Percentiles rank a stretch among this genome's conserved stretches.
Conservation (phyloP, 2,888 invertebrate genomes). For the Amblyteles armatorius region DNA sequence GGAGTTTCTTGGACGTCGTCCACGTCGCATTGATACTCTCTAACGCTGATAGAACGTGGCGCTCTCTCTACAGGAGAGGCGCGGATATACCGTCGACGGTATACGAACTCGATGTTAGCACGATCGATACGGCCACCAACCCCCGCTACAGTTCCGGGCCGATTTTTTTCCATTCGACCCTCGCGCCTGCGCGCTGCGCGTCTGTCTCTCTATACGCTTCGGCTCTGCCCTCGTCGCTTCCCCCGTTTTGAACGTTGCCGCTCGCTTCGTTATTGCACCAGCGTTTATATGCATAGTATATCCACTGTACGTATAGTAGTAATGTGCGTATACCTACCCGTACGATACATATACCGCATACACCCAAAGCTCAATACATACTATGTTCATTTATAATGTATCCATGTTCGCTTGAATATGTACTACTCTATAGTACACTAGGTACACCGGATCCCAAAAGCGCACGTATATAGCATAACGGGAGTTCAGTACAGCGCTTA, state of each 20-base stretch:
- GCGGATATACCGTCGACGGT: constrained; percentile 85
- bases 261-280: constrained; percentile 69
- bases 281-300: constrained; percentile 58
- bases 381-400: constrained; percentile 68
- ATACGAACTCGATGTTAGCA: constrained; percentile 80
- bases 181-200: constrained; percentile 75
- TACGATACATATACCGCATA: constrained; percentile 25
- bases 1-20: constrained; percentile 70
- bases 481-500: constrained; percentile 8
- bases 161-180: constrained; percentile 86
- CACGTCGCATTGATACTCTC: constrained; percentile 71
- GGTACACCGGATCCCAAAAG: constrained; percentile 26
- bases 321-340: constrained; percentile 2
- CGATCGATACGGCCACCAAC: constrained; percentile 82
- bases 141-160: constrained; percentile 85
- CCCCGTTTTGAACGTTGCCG: constrained; percentile 63
- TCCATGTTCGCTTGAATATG: constrained; percentile 58
- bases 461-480: not conserved
- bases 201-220: constrained; percentile 29
- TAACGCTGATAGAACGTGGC: constrained; percentile 66
- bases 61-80: constrained; percentile 34
- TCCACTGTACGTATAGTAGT: constrained; percentile 19
- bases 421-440: constrained; percentile 23
- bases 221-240: constrained; percentile 47
- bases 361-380: constrained; percentile 2